These are phyloP conservation scores for Pandion haliaetus DNA, from an alignment of 2,113 vertebrate species.

Conservation along the genomic window DNA sequence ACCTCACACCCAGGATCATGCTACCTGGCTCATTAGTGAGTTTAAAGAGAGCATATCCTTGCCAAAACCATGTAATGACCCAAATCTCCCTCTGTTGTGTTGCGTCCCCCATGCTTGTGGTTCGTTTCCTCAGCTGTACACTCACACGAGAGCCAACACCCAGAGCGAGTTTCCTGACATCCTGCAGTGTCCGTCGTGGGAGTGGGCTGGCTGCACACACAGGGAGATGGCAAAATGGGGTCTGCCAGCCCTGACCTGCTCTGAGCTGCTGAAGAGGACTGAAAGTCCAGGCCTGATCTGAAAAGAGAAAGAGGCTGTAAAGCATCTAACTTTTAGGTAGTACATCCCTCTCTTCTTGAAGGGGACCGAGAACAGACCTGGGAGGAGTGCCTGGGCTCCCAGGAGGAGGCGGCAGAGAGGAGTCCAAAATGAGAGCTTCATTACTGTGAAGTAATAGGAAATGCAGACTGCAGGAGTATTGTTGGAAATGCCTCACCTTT, in stretches of 20 bases:
- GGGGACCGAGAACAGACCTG: background rate
- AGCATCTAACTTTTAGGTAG: background rate
- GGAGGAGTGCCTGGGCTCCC: background rate
- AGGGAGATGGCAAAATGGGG: background rate
- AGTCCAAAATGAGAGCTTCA: background rate
- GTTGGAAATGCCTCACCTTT: background rate
- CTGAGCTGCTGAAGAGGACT: background rate
- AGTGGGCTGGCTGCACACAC: accelerated
- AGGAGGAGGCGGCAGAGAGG: background rate
- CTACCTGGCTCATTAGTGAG: background rate
- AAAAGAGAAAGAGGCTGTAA: background rate
- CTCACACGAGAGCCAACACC: accelerated
- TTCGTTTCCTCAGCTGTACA: accelerated
- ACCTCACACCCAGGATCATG: background rate
- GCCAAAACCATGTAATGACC: background rate
- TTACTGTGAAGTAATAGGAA: background rate
- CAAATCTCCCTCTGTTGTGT: background rate
- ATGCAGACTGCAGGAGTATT: background rate
- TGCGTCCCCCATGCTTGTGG: accelerated
- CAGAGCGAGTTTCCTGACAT: accelerated
- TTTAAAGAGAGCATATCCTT: background rate
- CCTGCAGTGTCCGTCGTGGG: accelerated
- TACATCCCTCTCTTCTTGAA: background rate
- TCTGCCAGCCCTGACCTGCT: background rate
- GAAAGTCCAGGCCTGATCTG: background rate